Conservation (phyloP, 2,888 invertebrate species). For the Polydesmus complanatus region DNA sequence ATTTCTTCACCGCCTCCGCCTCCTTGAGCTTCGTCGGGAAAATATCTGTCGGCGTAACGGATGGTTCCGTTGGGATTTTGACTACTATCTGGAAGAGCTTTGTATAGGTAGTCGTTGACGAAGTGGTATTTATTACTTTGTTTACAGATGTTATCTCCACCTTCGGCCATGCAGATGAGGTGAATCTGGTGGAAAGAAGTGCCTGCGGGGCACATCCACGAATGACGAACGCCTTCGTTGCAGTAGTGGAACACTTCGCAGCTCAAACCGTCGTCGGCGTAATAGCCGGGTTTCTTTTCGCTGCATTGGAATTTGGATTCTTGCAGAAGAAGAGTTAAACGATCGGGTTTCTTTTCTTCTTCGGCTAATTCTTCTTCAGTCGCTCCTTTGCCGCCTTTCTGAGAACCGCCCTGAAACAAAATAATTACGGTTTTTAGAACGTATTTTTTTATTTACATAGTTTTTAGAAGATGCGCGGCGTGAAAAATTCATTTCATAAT, state of each 20-base stretch:
- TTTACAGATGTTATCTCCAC: constrained; percentile 73
- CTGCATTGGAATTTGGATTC: constrained; percentile 72
- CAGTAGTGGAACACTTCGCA: constrained; percentile 92
- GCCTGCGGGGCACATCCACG: constrained; percentile 85
- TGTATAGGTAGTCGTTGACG: constrained; percentile 82
- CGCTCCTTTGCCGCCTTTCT: background rate
- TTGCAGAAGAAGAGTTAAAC: constrained; percentile 58
- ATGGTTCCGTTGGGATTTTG: constrained; percentile 26
- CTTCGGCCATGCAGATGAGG: constrained; percentile 83
- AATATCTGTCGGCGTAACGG: constrained; percentile 30
- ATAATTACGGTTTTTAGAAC: background rate
- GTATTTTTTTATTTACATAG: background rate
- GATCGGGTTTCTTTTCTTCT: constrained; percentile 72
- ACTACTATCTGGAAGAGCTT: constrained; percentile 62
- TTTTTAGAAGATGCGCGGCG: too few relatives aligned
- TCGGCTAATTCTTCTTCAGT: constrained; percentile 50
- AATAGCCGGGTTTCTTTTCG: constrained; percentile 71
- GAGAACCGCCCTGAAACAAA: constrained; percentile 1
- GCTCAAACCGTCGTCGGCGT: constrained; percentile 72
- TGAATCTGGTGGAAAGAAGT: constrained; percentile 82
- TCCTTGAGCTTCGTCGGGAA: constrained; percentile 22
- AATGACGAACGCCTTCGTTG: constrained; percentile 74
- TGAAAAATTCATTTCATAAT: too few relatives aligned
- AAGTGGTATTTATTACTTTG: constrained; percentile 80
- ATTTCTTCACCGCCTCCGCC: constrained; percentile 15